Evolutionary conservation across 2,113 vertebrate genomes (phyloP).

Genomic region (Scomber japonicus): DNA sequence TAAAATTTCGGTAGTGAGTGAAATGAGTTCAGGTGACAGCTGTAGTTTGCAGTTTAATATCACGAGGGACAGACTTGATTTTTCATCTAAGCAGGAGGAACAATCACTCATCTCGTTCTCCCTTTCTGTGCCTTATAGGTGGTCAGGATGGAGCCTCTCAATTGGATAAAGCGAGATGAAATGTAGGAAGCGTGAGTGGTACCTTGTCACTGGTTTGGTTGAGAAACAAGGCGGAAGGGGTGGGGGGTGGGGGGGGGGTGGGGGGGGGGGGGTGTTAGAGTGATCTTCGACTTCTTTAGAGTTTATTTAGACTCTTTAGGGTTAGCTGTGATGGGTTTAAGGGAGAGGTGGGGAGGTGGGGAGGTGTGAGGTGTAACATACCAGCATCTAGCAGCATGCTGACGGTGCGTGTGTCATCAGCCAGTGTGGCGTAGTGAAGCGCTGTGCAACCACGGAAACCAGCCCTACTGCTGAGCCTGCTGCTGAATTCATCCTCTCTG

Average conservation of each 20-base stretch:
- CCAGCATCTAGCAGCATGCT: conserved; percentile 91
- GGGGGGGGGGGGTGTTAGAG: too few relatives aligned
- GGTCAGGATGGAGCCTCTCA: background rate
- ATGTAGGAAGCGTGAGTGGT: background rate
- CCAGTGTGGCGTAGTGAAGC: conserved; percentile 93
- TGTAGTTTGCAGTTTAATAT: background rate
- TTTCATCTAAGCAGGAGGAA: background rate
- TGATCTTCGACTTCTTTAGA: background rate
- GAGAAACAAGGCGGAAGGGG: too few relatives aligned
- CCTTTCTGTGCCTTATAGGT: background rate
- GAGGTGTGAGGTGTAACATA: conserved; percentile 61
- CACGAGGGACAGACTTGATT: background rate
- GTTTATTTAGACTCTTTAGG: background rate
- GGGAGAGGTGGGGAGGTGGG: too few relatives aligned
- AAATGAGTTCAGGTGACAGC: conserved; percentile 1
- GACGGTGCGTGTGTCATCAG: conserved; percentile 87
- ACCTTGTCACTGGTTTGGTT: too few relatives aligned
- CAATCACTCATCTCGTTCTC: background rate
- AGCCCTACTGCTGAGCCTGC: conserved; percentile 91
- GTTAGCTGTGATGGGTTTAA: background rate
- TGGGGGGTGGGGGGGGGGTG: too few relatives aligned
- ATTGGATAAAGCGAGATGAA: background rate
- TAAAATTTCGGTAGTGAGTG: conserved; percentile 6
- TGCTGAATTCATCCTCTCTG: conserved; percentile 96
- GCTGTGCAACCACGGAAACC: conserved; percentile 94